These are phyloP conservation scores for Fopius arisanus DNA, from an alignment of 1,140 invertebrate species.

Conservation along the genomic window DNA sequence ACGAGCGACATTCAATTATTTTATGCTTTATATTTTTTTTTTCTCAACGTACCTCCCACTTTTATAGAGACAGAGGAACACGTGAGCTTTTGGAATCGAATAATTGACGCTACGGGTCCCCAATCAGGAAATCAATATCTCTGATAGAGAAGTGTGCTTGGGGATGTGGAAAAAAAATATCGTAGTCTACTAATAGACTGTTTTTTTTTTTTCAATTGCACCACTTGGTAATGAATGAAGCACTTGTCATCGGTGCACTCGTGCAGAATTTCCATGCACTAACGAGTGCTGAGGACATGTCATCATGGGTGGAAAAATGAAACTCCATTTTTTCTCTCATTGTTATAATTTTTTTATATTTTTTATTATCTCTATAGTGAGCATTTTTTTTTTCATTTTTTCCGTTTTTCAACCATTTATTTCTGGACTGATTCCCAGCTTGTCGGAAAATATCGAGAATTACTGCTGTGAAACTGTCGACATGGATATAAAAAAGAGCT, in stretches of 20 bases:
- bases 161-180: neutral
- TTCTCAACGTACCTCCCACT: too few relatives aligned
- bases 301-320: neutral
- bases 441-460: too few relatives aligned
- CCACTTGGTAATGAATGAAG: neutral
- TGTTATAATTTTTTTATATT: too few relatives aligned
- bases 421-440: too few relatives aligned
- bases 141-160: neutral
- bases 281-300: neutral
- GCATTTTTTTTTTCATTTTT: too few relatives aligned
- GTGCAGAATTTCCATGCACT: neutral
- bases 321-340: neutral
- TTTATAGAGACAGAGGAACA: neutral
- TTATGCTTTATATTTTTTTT: neutral
- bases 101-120: neutral
- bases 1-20: slow-evolving; percentile 5
- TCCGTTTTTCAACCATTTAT: too few relatives aligned
- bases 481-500: neutral
- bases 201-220: slow-evolving; percentile 8
- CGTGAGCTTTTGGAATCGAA: neutral
- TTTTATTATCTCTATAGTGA: neutral
- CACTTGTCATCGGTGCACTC: neutral
- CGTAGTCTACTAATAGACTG: neutral
- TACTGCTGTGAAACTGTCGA: too few relatives aligned
- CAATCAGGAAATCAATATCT: neutral